Evolutionary conservation across 2,113 vertebrate species (phyloP), one percentile per base, ranked within the genome.

Genomic region (Romanogobio albipinnatus): DNA sequence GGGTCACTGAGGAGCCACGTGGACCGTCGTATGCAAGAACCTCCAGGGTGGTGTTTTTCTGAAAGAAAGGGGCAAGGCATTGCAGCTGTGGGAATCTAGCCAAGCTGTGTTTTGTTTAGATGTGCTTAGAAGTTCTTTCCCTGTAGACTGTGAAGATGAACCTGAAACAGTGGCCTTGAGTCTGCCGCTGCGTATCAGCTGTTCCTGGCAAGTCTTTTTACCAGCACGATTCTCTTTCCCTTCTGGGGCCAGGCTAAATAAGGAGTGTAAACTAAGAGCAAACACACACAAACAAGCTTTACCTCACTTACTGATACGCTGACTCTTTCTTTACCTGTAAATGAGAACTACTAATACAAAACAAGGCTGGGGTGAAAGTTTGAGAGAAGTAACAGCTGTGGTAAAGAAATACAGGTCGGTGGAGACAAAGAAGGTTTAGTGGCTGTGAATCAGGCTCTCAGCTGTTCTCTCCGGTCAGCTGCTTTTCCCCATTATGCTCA

Each of bases 161-260:
- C 15, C 74, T 39, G 68, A 86, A 53, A 85, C 39, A 29, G 49
- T 85, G 64, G 45, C 43, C 49, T 61, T 68, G 22, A 66, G 66
- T 82, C 79, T 85, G 88, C 80, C 53, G 19, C 80, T 61, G 70
- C 39, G 39, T 70, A 87, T 87, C 85, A 89, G 88, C 88, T 87
- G 83, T 76, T 83, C 70, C 75, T 76, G 76, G 33, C 76, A 78
- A 83, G 79, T 85, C 75, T 59, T 74, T 81, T 83, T 87, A 33
- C 79, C 66, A 82, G 80, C 59, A 59, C 49, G 9, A 56, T 70
- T 64, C 39, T 61, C 47, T 58, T 83, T 73, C 36, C 61, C 74
- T 84, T 79, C 59, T 79, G 83, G 70, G 83, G 81, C 75, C 76
- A 29, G 76, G 62, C 85, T 87, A 89, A 89, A 89, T 87, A 89